Base-by-base conservation (phyloP, 1,140 invertebrate genomes). In the Drosophila willistoni region DNA sequence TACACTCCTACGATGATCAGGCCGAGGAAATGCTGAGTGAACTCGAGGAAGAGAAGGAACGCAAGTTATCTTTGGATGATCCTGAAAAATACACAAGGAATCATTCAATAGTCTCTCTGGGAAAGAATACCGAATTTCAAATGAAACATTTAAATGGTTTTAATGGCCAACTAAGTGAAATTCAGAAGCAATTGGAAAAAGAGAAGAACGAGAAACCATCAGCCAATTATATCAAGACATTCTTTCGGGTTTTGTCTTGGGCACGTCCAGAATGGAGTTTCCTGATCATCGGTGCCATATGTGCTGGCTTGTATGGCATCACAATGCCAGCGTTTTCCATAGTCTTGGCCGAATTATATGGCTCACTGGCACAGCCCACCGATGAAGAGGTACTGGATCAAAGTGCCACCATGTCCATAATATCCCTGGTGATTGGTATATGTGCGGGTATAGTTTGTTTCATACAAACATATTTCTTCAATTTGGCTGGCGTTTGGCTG, bases 261-360 rank as follows among this genome's bases (percentile, higher is more conserved):
- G 97, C 97, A 77, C 93, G 93, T 61, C 95, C 95, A 0, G 97
- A 98, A 91, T 97, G 96, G 95, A 93, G 93, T 25, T 94, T 94
- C 47, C 95, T 98, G 80, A 65, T 95, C 2, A 90, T 95, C 29
- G 97, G 97, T 1, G 94, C 95, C 51, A 71, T 97, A 1, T 94
- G 95, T 2, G 95, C 97, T 1, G 92, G 95, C 0, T 91, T 95
- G 6, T 95, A 95, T 59, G 97, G 97, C 3, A 94, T 94, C 0
- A 94, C 95, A 7, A 95, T 97, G 76, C 97, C 97, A 0, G 94
- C 94, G 3, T 98, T 97, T 90, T 96, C 97, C 0, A 93, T 98
- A 7, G 89, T 98, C 0, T 96, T 98, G 84, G 96, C 97, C 29
- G 96, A 98, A 83, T 95, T 98, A 33, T 94, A 97, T 65, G 95